Evolutionary conservation across 2,888 invertebrate genomes (phyloP), one percentile per base, ranked within the genome.

Genomic region (Brenthis daphne): DNA sequence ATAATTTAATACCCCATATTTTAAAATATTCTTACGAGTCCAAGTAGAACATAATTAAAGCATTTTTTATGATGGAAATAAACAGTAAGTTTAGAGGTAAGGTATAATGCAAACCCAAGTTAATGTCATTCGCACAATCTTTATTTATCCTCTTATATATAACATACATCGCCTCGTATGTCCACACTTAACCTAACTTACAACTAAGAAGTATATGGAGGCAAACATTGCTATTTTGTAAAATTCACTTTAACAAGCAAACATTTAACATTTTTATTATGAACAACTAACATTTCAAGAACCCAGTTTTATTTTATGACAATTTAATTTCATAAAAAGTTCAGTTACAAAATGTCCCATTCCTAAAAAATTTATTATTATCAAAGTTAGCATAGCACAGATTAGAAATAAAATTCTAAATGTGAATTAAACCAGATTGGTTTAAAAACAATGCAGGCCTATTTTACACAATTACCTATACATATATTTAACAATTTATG

Each of bases 41-140:
- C 29, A 29, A 29, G 4, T 29, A 4, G 29, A 0, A 29, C 29
- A 4, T 29, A 4, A 29, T 29, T 29, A 29, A 29, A 29, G 29
- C 29, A 29, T 29, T 29, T 29, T 29, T 29, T 29, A 29, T 29
- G 29, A 29, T 16, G 16, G 16, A 29, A 29, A 29, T 29, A 29
- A 29, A 24, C 24, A 37, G 37, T 2, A 43, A 55, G 24, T 55
- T 13, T 14, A 6, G 0, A 14, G 2, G 55, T 12, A 8, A 12
- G 6, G 33, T 8, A 8, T n/a, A 37, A 56, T 37, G 56, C 6
- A 57, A 57, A 37, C 11, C 5, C 11, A 33, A n/a, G 11, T 37
- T 29, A 60, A n/a, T 48, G 48, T 60, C 58, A 60, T 60, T 67
- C 78, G 76, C 78, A 79, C 73, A 79, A 76, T 82, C 77, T 76